phyloP scores from a whole-genome alignment of 1,140 invertebrate genomes.

The Ips nitidus region DNA sequence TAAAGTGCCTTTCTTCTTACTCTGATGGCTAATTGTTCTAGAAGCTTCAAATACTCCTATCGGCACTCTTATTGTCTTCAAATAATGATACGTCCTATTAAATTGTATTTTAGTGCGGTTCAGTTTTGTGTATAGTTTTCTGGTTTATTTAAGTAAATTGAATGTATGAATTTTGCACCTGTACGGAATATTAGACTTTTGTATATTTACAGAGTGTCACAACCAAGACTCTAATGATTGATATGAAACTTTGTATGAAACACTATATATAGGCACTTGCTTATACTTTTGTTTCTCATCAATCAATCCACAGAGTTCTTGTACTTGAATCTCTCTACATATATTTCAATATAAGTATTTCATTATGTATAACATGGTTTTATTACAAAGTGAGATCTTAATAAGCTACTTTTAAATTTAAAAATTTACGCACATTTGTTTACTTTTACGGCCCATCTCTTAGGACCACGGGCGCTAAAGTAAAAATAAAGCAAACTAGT shows the following conservation, averaged over 20 bases:
- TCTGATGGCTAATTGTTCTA: too few species aligned
- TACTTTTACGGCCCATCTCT: too few species aligned
- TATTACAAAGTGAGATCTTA: neutral
- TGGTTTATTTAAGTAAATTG: too few species aligned
- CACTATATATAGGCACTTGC: constrained; percentile 25
- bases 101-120: too few species aligned
- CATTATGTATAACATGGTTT: constrained; percentile 22
- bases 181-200: neutral
- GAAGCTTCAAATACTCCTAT: too few species aligned
- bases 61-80: too few species aligned
- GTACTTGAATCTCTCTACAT: neutral
- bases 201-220: neutral
- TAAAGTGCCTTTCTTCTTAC: too few species aligned
- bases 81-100: too few species aligned
- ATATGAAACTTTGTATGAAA: neutral
- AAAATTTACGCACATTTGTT: neutral
- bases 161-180: neutral
- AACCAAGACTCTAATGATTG: neutral
- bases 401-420: neutral
- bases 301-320: too few species aligned
- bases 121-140: too few species aligned
- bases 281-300: constrained; percentile 2
- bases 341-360: constrained; percentile 26
- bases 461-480: too few species aligned
- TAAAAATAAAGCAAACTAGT: neutral